Conservation (phyloP, 1,140 invertebrate species). For the Ceratosolen fusciceps region DNA sequence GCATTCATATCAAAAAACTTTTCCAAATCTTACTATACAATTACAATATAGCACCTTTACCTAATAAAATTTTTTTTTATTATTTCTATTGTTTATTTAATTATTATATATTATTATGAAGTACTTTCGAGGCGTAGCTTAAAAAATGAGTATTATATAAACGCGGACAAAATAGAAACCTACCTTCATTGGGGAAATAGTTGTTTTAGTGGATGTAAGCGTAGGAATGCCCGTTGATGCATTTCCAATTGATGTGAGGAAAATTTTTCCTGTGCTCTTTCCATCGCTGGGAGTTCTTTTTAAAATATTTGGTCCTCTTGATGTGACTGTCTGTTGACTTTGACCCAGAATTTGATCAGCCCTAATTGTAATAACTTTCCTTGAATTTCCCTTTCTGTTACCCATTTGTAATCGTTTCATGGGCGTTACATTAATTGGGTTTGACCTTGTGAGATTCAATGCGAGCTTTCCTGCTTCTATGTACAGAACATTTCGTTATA, state of each 20-base stretch:
- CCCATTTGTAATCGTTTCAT: slow-evolving; percentile 61
- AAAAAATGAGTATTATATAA: too few relatives aligned
- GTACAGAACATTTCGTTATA: not conserved
- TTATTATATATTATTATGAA: too few relatives aligned
- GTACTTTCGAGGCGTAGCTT: too few relatives aligned
- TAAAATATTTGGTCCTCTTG: slow-evolving; percentile 64
- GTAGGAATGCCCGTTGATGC: slow-evolving; percentile 52
- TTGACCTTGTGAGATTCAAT: slow-evolving; percentile 75
- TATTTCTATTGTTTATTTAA: too few relatives aligned
- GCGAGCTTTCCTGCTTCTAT: slow-evolving; percentile 83
- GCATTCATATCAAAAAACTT: too few relatives aligned
- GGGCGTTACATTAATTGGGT: slow-evolving; percentile 55
- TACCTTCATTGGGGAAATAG: slow-evolving; percentile 46
- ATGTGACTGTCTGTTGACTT: slow-evolving; percentile 54
- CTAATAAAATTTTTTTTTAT: too few relatives aligned
- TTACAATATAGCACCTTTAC: too few relatives aligned
- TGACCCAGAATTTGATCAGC: slow-evolving; percentile 66
- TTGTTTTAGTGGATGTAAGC: slow-evolving; percentile 33
- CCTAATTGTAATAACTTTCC: slow-evolving; percentile 67
- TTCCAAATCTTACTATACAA: too few relatives aligned
- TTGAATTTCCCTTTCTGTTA: slow-evolving; percentile 57
- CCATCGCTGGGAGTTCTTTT: slow-evolving; percentile 68
- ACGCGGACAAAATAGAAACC: too few relatives aligned
- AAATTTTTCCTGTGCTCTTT: slow-evolving; percentile 62
- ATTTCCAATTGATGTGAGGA: slow-evolving; percentile 60